Conservation (phyloP, 2,113 vertebrate genomes). For the human region GRCh38 chr6:84297501-84298000, state of each 20-base stretch:
- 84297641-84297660: no score
- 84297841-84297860: not conserved
- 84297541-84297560: not conserved
- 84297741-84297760: not conserved
- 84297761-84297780: not conserved
- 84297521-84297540: not conserved
- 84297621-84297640: not conserved
- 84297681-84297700: no score
- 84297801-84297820: not conserved
- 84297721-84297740: not conserved
- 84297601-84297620: not conserved
- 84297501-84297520: not conserved
- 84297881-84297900: not conserved
- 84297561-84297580: not conserved
- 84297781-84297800: not conserved
- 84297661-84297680: no score
- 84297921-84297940: not conserved
- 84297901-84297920: not conserved
- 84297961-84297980: not conserved
- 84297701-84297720: not conserved
- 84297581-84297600: not conserved
- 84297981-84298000: conserved; percentile 18
- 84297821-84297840: not conserved
- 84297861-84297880: not conserved
- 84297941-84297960: not conserved